Base-by-base conservation (phyloP, 2,888 invertebrate species). In the Cancer borealis region DNA sequence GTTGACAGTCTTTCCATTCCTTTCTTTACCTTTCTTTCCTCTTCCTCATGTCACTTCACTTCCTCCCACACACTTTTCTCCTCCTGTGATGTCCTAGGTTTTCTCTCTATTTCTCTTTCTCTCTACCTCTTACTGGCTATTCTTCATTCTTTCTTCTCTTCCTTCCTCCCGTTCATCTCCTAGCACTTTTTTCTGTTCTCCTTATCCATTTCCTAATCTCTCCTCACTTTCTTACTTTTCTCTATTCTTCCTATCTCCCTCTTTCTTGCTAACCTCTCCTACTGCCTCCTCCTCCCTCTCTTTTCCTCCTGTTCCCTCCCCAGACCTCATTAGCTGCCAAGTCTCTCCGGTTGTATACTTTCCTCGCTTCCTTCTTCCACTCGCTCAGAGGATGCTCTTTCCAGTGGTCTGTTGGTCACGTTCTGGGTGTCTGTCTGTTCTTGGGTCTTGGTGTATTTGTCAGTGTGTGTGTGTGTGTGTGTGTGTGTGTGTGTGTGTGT, bases 241-340 rank as follows among this genome's bases (percentile, higher is more conserved):
- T 54, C 12, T 17, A 54, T 8, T 14, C 54, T 12, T 14, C 54
- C 14, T 54, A 0, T 3, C 54, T 54, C 12, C 54, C 12, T 54
- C 54, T 14, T 17, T 54, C 17, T 14, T 17, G 2, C 54, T 12
- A 10, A 14, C 12, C 54, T 54, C 17, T 54, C 14, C 54, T 14
- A 1, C 49, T 3, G 14, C 17, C 54, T 12, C 12, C 14, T 54
- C 66, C 66, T 17, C 66, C 1, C 6, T 17, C 6, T 66, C 66
- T 6, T 39, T 39, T 39, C 39, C 39, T 39, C 39, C 66, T n/a
- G n/a, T 66, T 66, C 66, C 66, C 4, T 3, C n/a, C 66, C 66
- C 21, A 66, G 66, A 66, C 66, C 66, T 66, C 66, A 66, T 66
- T 66, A 66, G 66, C 66, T n/a, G 66, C 66, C 21, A 66, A n/a